A percentile compares a stretch with the other conserved stretches of the same genome.
Conservation (phyloP, 2,888 invertebrate species). For the Hypercompe scribonia region DNA sequence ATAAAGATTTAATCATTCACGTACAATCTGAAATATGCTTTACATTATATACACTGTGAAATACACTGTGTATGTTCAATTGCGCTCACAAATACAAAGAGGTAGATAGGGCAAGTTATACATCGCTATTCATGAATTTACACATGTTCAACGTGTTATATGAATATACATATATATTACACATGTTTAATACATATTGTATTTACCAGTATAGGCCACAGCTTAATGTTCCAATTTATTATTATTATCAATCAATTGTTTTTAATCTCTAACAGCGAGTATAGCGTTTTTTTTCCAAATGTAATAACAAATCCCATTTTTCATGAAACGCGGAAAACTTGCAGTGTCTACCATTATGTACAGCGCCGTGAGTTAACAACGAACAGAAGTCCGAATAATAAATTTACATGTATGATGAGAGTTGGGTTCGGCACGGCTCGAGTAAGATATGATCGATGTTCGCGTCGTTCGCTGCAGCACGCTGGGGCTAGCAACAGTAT, state of each 20-base stretch:
- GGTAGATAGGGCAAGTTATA: slow-evolving; percentile 16
- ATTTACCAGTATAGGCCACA: too few species aligned
- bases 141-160: not conserved
- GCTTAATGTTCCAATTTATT: too few species aligned
- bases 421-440: slow-evolving; percentile 89
- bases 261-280: too few species aligned
- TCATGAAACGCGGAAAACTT: slow-evolving; percentile 1
- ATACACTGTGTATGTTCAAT: slow-evolving; percentile 62
- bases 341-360: slow-evolving; percentile 6
- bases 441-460: slow-evolving; percentile 92
- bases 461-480: slow-evolving; percentile 90
- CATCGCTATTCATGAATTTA: not conserved
- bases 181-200: too few species aligned
- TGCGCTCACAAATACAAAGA: slow-evolving; percentile 9
- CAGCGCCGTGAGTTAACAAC: slow-evolving; percentile 18
- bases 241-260: too few species aligned
- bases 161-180: not conserved
- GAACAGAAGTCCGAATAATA: slow-evolving; percentile 37
- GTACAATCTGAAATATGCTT: slow-evolving; percentile 64
- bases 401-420: slow-evolving; percentile 97
- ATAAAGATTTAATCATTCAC: slow-evolving; percentile 41
- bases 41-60: slow-evolving; percentile 78
- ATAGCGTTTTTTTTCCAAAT: not conserved
- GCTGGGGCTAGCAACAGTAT: slow-evolving; percentile 83
- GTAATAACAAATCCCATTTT: not conserved